These are phyloP conservation scores for Eutolmus rufibarbis DNA, from an alignment of 2,888 invertebrate genomes.

Conservation along the genomic window DNA sequence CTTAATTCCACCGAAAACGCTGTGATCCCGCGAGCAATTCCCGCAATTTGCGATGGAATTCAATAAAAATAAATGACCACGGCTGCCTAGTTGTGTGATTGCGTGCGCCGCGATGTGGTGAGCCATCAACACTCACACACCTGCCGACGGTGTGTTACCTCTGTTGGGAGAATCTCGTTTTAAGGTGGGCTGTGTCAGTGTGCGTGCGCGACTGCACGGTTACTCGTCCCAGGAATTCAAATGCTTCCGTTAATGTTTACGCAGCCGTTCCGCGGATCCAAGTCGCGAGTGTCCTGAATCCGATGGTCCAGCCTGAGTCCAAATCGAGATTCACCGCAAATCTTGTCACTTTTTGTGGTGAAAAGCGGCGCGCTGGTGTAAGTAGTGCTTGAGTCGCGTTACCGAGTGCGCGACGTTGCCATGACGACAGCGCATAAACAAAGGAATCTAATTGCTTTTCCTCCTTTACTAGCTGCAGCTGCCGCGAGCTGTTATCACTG, in stretches of 20 bases:
- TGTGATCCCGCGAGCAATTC: not conserved
- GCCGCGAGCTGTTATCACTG: not conserved
- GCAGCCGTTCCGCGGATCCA: not conserved
- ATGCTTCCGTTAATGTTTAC: constrained; percentile 13
- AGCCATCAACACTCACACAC: not conserved
- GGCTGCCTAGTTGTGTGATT: not conserved
- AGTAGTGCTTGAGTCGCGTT: not conserved
- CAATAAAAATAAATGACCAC: not conserved
- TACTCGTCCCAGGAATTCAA: not conserved
- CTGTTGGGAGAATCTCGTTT: constrained; percentile 2
- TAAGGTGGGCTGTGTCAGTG: not conserved
- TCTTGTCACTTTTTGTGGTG: not conserved
- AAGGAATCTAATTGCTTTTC: constrained; percentile 8
- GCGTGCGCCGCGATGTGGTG: constrained; percentile 9
- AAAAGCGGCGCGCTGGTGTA: not conserved
- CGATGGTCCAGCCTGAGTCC: not conserved
- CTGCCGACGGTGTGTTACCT: not conserved
- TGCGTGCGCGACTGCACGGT: not conserved
- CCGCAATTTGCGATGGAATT: not conserved
- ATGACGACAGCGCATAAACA: constrained; percentile 28
- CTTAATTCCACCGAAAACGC: not conserved
- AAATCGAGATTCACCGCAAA: not conserved
- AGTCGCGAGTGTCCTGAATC: not conserved
- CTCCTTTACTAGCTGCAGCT: constrained; percentile 6
- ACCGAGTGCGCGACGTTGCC: constrained; percentile 19